Conservation (phyloP, 2,797 vertebrate genomes). For the Poeciliopsis infans region DNA sequence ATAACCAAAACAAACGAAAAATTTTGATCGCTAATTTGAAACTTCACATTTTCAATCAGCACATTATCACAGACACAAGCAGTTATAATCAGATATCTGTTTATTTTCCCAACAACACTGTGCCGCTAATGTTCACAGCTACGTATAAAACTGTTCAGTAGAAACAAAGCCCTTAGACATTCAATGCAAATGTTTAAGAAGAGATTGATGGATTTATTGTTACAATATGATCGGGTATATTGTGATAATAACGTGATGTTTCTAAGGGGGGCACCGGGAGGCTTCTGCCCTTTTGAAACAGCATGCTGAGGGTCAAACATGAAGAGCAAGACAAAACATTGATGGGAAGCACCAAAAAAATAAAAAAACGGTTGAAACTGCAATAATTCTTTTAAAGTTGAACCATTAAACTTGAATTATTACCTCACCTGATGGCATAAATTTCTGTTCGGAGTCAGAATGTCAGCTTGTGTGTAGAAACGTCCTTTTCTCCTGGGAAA, state of each 20-base stretch:
- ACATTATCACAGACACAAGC: neutral
- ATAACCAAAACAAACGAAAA: neutral
- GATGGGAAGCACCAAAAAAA: conserved; percentile 14
- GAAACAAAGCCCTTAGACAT: conserved; percentile 44
- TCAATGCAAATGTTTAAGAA: conserved; percentile 23
- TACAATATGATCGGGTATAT: neutral
- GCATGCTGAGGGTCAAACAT: neutral
- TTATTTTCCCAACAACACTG: conserved; percentile 55
- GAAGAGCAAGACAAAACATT: neutral
- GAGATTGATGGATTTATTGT: conserved; percentile 10
- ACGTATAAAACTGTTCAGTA: conserved; percentile 41
- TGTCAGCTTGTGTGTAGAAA: conserved; percentile 6
- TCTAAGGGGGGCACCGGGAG: neutral
- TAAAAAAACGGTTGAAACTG: conserved; percentile 17
- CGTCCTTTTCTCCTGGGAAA: conserved; percentile 7
- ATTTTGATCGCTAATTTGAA: neutral
- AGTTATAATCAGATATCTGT: conserved; percentile 42
- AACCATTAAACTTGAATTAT: neutral
- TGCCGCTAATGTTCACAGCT: conserved; percentile 57
- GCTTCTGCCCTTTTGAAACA: neutral
- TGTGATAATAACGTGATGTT: neutral
- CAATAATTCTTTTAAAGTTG: conserved; percentile 6
- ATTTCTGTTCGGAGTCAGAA: conserved; percentile 5
- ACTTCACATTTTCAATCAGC: neutral
- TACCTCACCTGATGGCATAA: neutral